phyloP scores from a whole-genome alignment of 92 coral and sea anemone genomes.

The Blastomussa wellsi region DNA sequence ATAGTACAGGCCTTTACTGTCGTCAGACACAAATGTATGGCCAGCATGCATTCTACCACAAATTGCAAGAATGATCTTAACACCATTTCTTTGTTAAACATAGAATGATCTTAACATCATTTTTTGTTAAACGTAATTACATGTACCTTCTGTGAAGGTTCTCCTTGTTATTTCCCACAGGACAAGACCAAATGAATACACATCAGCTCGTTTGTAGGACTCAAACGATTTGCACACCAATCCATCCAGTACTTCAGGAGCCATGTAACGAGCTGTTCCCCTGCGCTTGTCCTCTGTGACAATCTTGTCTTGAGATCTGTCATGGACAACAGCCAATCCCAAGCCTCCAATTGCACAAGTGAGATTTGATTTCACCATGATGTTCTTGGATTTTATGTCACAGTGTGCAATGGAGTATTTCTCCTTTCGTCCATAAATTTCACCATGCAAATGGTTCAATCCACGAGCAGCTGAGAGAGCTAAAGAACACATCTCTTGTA shows the following conservation, averaged over 20 bases:
- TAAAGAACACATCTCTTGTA: constrained; percentile 81
- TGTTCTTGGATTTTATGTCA: constrained; percentile 93
- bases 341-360: constrained; percentile 94
- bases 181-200: constrained; percentile 94
- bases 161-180: constrained; percentile 93
- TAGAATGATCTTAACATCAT: background rate
- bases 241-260: constrained; percentile 90
- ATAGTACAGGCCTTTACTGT: too few species aligned
- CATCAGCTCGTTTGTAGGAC: constrained; percentile 89
- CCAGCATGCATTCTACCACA: background rate
- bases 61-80: background rate
- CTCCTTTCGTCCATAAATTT: constrained; percentile 81
- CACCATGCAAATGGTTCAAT: constrained; percentile 90
- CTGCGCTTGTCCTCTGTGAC: constrained; percentile 69
- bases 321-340: constrained; percentile 86
- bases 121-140: background rate
- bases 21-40: background rate
- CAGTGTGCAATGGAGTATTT: constrained; percentile 96
- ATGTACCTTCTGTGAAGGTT: constrained; percentile 81
- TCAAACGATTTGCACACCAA: constrained; percentile 72
- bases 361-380: constrained; percentile 85
- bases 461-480: constrained; percentile 92
- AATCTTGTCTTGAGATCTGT: constrained; percentile 61
- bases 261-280: constrained; percentile 97
- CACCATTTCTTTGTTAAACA: too few species aligned